Evolutionary conservation across 37 sponge, comb jelly and placozoan species (phyloP).

Genomic region (Aplysina aerophoba): DNA sequence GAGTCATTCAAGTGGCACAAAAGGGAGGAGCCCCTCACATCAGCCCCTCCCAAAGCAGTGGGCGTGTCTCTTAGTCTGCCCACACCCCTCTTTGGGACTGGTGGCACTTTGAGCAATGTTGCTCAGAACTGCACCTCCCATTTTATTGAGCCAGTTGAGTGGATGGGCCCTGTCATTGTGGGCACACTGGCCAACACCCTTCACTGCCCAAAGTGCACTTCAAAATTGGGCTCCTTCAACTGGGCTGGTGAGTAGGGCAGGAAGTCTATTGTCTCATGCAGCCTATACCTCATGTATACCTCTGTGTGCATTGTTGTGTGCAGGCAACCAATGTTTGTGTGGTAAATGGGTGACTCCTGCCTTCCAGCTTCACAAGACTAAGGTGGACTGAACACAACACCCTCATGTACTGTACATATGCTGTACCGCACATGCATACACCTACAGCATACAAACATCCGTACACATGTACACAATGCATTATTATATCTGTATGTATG

Average conservation of each 20-base stretch:
- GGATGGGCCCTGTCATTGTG: constrained; percentile 62
- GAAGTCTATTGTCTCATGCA: no score
- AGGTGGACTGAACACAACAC: constrained; percentile 41
- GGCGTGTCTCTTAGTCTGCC: background rate
- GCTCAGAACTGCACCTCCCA: constrained; percentile 55
- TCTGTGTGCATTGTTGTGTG: background rate
- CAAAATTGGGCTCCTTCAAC: constrained; percentile 78
- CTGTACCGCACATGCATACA: no score
- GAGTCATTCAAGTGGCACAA: constrained; percentile 76
- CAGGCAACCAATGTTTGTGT: constrained; percentile 92
- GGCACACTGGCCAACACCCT: constrained; percentile 66
- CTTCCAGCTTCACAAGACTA: constrained; percentile 82
- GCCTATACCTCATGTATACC: no score
- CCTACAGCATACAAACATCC: no score
- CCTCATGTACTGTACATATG: no score
- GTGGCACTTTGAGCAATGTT: background rate
- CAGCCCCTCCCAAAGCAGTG: background rate
- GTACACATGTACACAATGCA: background rate
- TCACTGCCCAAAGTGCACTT: constrained; percentile 80
- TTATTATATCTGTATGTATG: background rate
- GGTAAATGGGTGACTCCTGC: constrained; percentile 95
- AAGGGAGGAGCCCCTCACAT: constrained; percentile 13
- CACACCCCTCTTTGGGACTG: background rate
- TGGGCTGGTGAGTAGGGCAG: constrained; percentile 64
- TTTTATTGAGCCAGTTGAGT: constrained; percentile 73